Evolutionary conservation across 2,797 vertebrate species (phyloP).

Genomic region (Pelochelys cantorii): DNA sequence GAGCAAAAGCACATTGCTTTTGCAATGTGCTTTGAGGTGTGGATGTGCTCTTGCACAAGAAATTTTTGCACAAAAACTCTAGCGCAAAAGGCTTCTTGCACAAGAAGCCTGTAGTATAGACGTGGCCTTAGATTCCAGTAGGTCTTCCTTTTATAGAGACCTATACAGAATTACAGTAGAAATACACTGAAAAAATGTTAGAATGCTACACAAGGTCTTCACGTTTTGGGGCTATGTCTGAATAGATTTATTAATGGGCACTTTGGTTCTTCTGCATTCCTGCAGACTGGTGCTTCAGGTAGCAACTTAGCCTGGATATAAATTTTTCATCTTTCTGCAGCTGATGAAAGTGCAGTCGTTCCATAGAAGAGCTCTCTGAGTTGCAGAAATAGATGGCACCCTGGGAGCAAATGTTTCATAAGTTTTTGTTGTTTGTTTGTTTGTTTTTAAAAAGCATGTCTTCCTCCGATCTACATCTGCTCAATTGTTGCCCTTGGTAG

Average conservation of each 20-base stretch:
- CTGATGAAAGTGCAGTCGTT: too few relatives aligned
- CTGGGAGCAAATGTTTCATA: not conserved
- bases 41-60: too few relatives aligned
- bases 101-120: too few relatives aligned
- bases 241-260: constrained; percentile 31
- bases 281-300: constrained; percentile 46
- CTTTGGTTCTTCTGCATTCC: constrained; percentile 32
- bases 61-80: too few relatives aligned
- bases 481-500: not conserved
- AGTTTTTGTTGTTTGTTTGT: too few relatives aligned
- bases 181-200: constrained; percentile 21
- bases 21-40: too few relatives aligned
- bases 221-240: constrained; percentile 27
- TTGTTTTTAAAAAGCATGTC: not conserved
- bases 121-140: accelerated
- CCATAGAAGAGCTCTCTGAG: too few relatives aligned
- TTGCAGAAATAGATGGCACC: not conserved
- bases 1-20: too few relatives aligned
- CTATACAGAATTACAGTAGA: constrained; percentile 28
- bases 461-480: not conserved
- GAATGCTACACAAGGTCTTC: constrained; percentile 17
- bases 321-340: not conserved
- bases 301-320: constrained; percentile 33
- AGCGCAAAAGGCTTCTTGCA: too few relatives aligned
- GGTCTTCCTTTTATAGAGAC: not conserved